These are phyloP conservation scores for Microcebus tavaratra DNA, from an alignment of 2,113 vertebrate species.

Conservation along the genomic window DNA sequence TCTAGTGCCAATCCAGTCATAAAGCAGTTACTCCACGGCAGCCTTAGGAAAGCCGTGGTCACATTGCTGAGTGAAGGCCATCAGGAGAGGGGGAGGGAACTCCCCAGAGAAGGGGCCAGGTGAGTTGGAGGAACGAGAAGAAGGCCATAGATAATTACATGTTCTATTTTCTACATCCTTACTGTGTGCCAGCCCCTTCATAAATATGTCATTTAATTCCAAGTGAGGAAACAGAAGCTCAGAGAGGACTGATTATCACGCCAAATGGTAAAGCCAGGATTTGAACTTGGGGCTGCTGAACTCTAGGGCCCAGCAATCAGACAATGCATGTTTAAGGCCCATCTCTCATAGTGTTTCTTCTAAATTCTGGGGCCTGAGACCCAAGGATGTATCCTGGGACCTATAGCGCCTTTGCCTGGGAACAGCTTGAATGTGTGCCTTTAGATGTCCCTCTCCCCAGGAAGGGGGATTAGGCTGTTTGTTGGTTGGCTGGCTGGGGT, in stretches of 20 bases:
- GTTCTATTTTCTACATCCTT: background rate
- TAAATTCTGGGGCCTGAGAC: background rate
- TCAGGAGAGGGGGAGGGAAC: accelerated
- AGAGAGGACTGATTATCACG: background rate
- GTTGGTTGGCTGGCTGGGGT: too few relatives aligned
- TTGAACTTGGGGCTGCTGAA: background rate
- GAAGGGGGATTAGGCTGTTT: background rate
- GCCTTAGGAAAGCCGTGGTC: background rate
- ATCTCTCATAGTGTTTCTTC: background rate
- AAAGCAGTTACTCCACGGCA: background rate
- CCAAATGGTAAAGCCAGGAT: background rate
- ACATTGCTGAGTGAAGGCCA: background rate
- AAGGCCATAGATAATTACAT: background rate
- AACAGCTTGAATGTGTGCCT: background rate
- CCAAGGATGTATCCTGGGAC: background rate
- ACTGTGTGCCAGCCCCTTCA: background rate
- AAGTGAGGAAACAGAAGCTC: background rate
- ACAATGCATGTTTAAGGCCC: background rate
- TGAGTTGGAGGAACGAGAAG: background rate
- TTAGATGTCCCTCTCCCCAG: background rate
- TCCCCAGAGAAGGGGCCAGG: background rate
- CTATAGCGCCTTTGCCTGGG: background rate
- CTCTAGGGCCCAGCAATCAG: background rate
- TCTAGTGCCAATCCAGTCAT: background rate
- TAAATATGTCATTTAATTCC: background rate